Conservation (phyloP, 1,140 invertebrate species). For the Gerris buenoi region DNA sequence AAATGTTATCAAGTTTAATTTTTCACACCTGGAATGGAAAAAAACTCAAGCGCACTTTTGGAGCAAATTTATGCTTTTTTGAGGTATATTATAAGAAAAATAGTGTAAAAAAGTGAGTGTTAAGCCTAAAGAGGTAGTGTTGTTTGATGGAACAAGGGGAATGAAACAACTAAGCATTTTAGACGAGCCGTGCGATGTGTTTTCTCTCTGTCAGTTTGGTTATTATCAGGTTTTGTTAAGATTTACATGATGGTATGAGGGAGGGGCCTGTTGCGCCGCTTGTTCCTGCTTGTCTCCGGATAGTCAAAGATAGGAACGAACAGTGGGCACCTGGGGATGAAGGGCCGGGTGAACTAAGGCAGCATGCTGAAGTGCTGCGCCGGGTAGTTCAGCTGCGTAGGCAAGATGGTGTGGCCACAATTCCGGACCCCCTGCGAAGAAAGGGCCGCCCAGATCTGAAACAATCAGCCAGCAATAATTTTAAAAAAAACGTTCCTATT, state of each 20-base stretch:
- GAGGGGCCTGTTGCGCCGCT: constrained; percentile 16
- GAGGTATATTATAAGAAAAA: no score
- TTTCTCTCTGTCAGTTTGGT: background rate
- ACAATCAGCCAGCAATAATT: constrained; percentile 23
- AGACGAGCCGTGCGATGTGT: background rate
- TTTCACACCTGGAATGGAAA: no score
- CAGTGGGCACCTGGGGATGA: constrained; percentile 81
- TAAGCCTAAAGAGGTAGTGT: no score
- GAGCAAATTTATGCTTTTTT: no score
- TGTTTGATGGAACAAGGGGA: no score
- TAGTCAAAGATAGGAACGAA: constrained; percentile 92
- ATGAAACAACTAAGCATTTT: no score
- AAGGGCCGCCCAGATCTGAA: constrained; percentile 79
- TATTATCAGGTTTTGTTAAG: constrained; percentile 1
- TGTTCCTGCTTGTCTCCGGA: constrained; percentile 53
- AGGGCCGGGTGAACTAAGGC: constrained; percentile 85
- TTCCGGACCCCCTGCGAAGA: constrained; percentile 83
- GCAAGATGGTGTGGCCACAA: constrained; percentile 87
- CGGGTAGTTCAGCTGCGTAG: constrained; percentile 67
- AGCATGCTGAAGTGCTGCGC: constrained; percentile 67
- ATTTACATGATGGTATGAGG: constrained; percentile 25
- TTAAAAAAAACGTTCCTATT: background rate
- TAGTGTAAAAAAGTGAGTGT: no score
- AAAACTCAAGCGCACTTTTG: no score
- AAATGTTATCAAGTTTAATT: no score